These are phyloP conservation scores for Pteropus rufus DNA, from an alignment of 2,797 vertebrate species.

Conservation along the genomic window DNA sequence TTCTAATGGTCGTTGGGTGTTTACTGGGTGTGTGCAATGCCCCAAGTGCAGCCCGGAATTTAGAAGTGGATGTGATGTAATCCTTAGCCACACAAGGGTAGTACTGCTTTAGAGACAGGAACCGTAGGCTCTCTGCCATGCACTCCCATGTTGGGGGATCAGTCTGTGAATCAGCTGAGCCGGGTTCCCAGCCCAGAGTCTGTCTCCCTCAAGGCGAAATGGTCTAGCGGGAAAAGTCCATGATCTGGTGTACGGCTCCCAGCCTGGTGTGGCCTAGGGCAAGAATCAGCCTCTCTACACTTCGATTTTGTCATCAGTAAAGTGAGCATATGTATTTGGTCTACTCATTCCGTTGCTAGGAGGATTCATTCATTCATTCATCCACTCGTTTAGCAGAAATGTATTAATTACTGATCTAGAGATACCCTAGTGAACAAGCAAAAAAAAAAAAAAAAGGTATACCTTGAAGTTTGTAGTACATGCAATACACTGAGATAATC, in stretches of 20 bases:
- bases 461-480: not conserved
- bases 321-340: not conserved
- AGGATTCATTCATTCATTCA: not conserved
- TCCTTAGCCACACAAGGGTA: conserved; percentile 19
- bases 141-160: not conserved
- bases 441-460: not conserved
- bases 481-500: not conserved
- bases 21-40: not conserved
- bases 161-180: conserved; percentile 4
- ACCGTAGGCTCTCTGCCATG: conserved; percentile 26
- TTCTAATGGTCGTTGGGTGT: not conserved
- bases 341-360: not conserved
- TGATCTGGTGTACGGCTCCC: not conserved
- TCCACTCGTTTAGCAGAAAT: not conserved
- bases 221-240: not conserved
- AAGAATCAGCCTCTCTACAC: not conserved
- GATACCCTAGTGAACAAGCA: not conserved
- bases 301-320: not conserved
- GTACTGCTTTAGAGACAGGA: not conserved
- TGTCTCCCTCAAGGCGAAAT: not conserved
- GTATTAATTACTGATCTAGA: not conserved
- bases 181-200: not conserved
- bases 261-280: not conserved
- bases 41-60: conserved; percentile 32
- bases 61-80: not conserved